phyloP scores from a whole-genome alignment of 2,113 vertebrate genomes.

The Falcunculus frontatus region DNA sequence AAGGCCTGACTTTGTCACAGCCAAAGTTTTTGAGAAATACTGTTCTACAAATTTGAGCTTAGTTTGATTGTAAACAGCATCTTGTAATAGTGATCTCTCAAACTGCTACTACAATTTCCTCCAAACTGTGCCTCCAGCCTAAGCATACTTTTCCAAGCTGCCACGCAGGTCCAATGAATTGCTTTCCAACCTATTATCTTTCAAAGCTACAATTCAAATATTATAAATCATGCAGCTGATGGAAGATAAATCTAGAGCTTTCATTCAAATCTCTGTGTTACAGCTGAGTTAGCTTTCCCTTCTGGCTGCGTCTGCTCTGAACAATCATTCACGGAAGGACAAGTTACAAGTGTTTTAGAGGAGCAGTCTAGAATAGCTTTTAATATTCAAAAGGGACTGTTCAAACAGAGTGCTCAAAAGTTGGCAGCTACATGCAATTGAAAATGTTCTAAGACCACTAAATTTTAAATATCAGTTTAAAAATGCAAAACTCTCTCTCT shows the following conservation, averaged over 20 bases:
- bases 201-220: background rate
- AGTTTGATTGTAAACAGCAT: background rate
- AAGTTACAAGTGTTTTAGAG: background rate
- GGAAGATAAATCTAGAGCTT: background rate
- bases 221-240: background rate
- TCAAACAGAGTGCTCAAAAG: background rate
- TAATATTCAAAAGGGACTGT: background rate
- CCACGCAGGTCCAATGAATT: background rate
- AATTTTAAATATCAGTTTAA: background rate
- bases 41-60: background rate
- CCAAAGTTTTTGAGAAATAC: background rate
- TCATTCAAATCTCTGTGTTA: background rate
- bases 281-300: background rate
- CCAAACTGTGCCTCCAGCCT: background rate
- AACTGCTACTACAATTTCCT: background rate
- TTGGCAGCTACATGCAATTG: background rate
- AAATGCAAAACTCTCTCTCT: background rate
- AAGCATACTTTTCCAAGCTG: background rate
- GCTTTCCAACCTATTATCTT: background rate
- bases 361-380: background rate
- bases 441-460: background rate
- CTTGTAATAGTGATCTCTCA: background rate
- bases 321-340: background rate
- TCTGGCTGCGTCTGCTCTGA: background rate
- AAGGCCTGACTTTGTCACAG: background rate